Percentiles rank a stretch among this genome's conserved stretches.
phyloP scores from a whole-genome alignment of 2,113 vertebrate genomes.

The Nothoprocta perdicaria region DNA sequence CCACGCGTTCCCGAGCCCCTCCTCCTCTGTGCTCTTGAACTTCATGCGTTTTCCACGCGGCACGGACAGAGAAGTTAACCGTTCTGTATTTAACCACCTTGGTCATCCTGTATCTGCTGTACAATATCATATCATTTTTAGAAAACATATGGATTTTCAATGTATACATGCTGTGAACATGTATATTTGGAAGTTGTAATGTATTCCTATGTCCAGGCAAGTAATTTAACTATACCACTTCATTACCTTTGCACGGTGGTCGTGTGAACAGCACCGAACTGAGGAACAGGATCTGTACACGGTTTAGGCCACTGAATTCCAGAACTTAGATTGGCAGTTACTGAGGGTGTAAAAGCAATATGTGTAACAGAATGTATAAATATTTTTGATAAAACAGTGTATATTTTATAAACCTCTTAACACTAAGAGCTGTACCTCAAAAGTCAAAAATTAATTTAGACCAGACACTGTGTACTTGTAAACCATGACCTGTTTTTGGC shows the following conservation, averaged over 20 bases:
- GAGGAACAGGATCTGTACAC: constrained; percentile 20
- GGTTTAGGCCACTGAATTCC: constrained; percentile 76
- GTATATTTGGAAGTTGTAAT: constrained; percentile 81
- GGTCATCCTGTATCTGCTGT: constrained; percentile 76
- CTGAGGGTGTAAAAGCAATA: constrained; percentile 81
- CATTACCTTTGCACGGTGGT: constrained; percentile 70
- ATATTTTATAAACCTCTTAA: constrained; percentile 83
- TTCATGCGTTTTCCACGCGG: not conserved
- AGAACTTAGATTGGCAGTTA: constrained; percentile 77
- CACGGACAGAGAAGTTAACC: not conserved
- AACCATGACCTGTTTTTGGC: constrained; percentile 43
- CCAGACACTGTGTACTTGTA: constrained; percentile 64
- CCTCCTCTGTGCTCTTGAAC: not conserved
- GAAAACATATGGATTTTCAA: constrained; percentile 60
- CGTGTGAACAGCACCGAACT: constrained; percentile 36
- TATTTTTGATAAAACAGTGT: constrained; percentile 85
- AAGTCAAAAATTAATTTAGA: constrained; percentile 71
- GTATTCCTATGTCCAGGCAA: constrained; percentile 73
- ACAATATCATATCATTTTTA: constrained; percentile 70
- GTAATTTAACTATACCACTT: constrained; percentile 78
- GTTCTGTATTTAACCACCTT: constrained; percentile 4
- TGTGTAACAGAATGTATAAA: constrained; percentile 83
- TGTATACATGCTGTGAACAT: constrained; percentile 80
- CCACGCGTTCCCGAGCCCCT: not conserved
- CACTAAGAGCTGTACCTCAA: constrained; percentile 87